Percentiles rank a stretch among this genome's conserved stretches.
Evolutionary conservation across 2,888 invertebrate species (phyloP).

Genomic region (Rhingia campestris): DNA sequence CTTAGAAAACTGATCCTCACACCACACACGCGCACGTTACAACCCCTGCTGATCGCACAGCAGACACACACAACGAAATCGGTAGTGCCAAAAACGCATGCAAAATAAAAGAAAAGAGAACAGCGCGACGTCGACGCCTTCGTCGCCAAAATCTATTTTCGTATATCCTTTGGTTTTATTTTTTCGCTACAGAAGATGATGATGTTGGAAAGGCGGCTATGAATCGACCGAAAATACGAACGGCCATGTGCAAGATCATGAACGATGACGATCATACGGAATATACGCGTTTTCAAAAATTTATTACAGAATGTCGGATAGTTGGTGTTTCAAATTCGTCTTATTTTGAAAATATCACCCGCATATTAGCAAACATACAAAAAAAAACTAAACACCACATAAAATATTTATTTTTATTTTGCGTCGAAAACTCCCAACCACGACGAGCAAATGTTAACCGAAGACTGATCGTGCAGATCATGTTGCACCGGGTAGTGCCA

Average conservation of each 20-base stretch:
- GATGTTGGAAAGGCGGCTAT: constrained; percentile 56
- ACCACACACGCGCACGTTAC: constrained; percentile 43
- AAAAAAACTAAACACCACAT: neutral
- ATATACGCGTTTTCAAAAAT: constrained; percentile 37
- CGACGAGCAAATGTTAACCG: constrained; percentile 67
- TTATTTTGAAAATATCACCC: constrained; percentile 35
- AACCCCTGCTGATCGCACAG: constrained; percentile 51
- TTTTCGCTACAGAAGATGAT: constrained; percentile 48
- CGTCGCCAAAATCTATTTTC: constrained; percentile 74
- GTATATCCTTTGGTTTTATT: constrained; percentile 72
- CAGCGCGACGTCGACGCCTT: constrained; percentile 67
- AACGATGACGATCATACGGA: constrained; percentile 68
- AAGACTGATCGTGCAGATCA: constrained; percentile 70
- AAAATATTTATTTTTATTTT: neutral
- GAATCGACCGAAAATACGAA: constrained; percentile 68
- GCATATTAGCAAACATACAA: constrained; percentile 15
- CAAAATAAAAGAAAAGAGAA: constrained; percentile 21
- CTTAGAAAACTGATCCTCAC: constrained; percentile 38
- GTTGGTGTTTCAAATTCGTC: constrained; percentile 36
- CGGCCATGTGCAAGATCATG: constrained; percentile 74
- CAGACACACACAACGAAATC: constrained; percentile 40
- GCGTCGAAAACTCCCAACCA: constrained; percentile 20
- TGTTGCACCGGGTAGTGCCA: constrained; percentile 61
- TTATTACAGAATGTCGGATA: constrained; percentile 18
- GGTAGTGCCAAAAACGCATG: constrained; percentile 66